Base-by-base conservation (phyloP, 1,140 invertebrate species). In the Drosophila sproati region DNA sequence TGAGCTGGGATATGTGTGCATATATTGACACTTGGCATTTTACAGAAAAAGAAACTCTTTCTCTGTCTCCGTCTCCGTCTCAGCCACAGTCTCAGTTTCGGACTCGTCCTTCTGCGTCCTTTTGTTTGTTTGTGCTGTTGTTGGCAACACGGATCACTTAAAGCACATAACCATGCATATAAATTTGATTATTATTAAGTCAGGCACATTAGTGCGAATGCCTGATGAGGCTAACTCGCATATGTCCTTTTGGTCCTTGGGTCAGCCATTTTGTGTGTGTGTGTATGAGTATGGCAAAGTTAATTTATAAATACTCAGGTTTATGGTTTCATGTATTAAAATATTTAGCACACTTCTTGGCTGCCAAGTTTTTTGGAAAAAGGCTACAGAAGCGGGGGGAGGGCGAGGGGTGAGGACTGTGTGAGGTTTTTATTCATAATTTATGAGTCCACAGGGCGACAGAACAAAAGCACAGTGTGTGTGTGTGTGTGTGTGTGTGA, bases 151-250 rank as follows among this genome's bases (percentile, higher is more conserved):
- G 70, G 57, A 70, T 74, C 82, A 78, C 71, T 79, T 80, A 80
- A 77, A 89, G 75, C 73, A 92, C 91, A 92, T 92, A 92, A 92
- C 91, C 88, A 91, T 92, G 91, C 91, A 92, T 92, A 92, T 92
- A 92, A 92, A 92, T 92, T 92, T 92, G 91, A 92, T 92, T 92
- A 92, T 92, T 92, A 92, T 92, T 92, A 92, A 92, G 87, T 89
- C 85, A 77, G 67, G 83, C 87, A 92, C 91, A 92, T 92, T 92
- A 90, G 80, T 91, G 75, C 69, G 90, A 81, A 91, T 91, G 85
- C 85, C 90, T 90, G 83, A 91, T 90, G 85, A 78, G 66, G 6
- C 45, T 37, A 43, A 31, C 37, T 29, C 41, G 7, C 57, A 45
- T 37, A 37, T 45, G 43, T 35, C 32, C 37, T 64, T 52, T 39